A percentile compares a stretch with the other conserved stretches of the same genome.
phyloP scores from a whole-genome alignment of 2,797 vertebrate species.

The Hydrophis major region DNA sequence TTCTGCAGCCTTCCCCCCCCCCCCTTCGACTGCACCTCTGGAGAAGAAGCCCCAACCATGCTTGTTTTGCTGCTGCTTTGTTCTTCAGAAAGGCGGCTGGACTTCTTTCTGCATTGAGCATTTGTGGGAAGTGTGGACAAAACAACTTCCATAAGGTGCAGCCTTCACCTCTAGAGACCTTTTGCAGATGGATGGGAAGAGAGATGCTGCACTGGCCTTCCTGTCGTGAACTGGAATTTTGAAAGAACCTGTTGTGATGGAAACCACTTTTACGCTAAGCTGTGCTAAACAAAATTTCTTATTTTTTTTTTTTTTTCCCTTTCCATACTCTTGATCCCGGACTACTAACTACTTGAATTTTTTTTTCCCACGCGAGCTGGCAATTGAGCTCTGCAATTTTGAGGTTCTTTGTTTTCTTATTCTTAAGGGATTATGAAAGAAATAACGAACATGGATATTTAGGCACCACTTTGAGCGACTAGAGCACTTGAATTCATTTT shows the following conservation, averaged over 20 bases:
- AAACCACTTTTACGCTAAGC: background rate
- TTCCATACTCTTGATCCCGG: background rate
- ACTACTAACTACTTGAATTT: background rate
- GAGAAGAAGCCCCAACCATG: background rate
- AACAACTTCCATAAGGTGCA: background rate
- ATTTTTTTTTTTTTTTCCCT: background rate
- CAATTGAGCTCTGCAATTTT: background rate
- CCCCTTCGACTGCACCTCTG: background rate
- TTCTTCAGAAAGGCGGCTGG: background rate
- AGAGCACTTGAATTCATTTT: background rate
- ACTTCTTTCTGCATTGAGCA: background rate
- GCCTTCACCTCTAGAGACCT: background rate
- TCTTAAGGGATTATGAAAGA: background rate
- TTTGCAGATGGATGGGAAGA: background rate
- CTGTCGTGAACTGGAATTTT: background rate
- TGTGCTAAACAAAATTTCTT: background rate
- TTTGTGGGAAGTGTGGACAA: background rate
- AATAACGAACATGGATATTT: background rate
- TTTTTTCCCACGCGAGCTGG: background rate
- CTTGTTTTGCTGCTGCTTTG: background rate
- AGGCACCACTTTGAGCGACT: background rate
- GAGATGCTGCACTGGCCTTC: background rate
- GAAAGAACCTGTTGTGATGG: background rate
- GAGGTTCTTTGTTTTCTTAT: background rate
- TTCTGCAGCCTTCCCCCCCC: background rate